Evolutionary conservation across 2,797 vertebrate genomes (phyloP).

Genomic region (Masticophis lateralis): DNA sequence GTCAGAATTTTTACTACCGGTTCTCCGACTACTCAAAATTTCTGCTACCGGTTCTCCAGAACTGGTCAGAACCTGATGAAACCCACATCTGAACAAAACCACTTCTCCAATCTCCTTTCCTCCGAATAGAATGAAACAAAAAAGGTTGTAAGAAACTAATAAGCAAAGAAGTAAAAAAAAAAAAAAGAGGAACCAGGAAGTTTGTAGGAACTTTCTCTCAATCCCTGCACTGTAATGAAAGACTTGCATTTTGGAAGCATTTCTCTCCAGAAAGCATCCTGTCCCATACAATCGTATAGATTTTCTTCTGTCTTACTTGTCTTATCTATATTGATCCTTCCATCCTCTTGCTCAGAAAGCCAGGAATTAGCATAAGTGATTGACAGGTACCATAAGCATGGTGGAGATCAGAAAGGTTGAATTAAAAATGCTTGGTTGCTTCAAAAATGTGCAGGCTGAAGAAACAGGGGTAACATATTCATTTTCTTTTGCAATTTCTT

Average conservation of each 20-base stretch:
- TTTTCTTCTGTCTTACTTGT: neutral
- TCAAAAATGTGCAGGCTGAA: neutral
- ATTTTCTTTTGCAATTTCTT: neutral
- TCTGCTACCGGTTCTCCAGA: too few relatives aligned
- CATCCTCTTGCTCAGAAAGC: too few relatives aligned
- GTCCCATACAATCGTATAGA: neutral
- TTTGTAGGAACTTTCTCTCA: neutral
- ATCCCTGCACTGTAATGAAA: neutral
- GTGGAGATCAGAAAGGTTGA: neutral
- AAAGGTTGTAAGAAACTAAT: neutral
- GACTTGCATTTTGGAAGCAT: neutral
- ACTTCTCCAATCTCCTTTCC: too few relatives aligned
- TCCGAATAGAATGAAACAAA: neutral
- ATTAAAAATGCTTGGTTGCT: neutral
- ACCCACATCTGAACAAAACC: too few relatives aligned
- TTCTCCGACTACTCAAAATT: too few relatives aligned
- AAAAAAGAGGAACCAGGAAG: too few relatives aligned
- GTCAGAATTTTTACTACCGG: too few relatives aligned
- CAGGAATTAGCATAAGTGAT: neutral
- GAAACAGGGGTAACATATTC: neutral
- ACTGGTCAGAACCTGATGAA: too few relatives aligned
- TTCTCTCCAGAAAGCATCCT: neutral
- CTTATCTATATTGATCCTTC: neutral
- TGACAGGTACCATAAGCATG: neutral
- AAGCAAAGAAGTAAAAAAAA: neutral